Percentiles rank a stretch among this genome's conserved stretches.
Conservation (phyloP, 1,140 invertebrate species). For the Mercenaria mercenaria region DNA sequence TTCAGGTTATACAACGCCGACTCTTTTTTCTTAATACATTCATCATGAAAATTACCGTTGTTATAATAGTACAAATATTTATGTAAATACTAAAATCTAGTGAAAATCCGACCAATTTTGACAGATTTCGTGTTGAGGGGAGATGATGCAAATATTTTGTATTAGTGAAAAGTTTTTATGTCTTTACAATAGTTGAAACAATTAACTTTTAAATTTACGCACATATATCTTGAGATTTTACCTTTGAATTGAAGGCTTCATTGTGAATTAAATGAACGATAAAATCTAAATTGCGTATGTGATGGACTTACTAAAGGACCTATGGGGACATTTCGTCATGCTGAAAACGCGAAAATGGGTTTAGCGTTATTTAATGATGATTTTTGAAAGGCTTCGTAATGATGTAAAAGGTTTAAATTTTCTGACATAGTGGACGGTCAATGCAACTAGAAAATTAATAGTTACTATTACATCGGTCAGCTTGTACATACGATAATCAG, state of each 20-base stretch:
- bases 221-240: too few relatives aligned
- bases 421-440: not conserved
- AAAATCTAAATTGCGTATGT: too few relatives aligned
- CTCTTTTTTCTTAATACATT: not conserved
- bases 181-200: too few relatives aligned
- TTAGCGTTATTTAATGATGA: constrained; percentile 1
- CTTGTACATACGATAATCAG: not conserved
- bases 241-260: too few relatives aligned
- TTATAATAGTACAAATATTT: not conserved
- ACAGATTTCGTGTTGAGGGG: not conserved
- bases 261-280: too few relatives aligned
- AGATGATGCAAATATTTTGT: too few relatives aligned
- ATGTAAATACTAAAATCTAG: not conserved
- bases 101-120: not conserved
- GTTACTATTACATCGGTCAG: constrained; percentile 27
- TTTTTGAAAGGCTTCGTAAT: not conserved
- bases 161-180: too few relatives aligned
- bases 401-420: not conserved
- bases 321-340: not conserved
- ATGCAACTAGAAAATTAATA: constrained; percentile 31
- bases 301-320: not conserved
- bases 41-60: not conserved
- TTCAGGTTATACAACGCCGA: not conserved
- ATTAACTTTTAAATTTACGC: too few relatives aligned
- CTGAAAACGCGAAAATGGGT: constrained; percentile 1